Conservation (phyloP, 2,888 invertebrate species). For the Gnatocerus cornutus region DNA sequence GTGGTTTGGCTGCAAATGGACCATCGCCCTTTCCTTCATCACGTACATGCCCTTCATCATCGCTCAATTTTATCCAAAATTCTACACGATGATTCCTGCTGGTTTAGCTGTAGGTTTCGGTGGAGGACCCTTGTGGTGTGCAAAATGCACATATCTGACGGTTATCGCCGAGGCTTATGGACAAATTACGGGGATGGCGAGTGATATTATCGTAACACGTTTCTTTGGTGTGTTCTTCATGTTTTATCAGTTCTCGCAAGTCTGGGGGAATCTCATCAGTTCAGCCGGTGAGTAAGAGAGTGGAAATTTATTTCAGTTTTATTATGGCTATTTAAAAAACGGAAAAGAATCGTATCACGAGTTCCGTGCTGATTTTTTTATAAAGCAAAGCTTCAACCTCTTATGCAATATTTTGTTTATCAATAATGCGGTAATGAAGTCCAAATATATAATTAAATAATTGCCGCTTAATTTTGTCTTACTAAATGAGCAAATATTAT, state of each 20-base stretch:
- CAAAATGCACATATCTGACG: slow-evolving; percentile 95
- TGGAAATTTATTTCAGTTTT: not conserved
- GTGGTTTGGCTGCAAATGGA: slow-evolving; percentile 93
- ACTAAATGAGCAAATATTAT: too few relatives aligned
- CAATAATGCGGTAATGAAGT: too few relatives aligned
- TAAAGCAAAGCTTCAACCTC: too few relatives aligned
- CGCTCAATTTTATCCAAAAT: slow-evolving; percentile 91
- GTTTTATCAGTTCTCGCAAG: slow-evolving; percentile 96
- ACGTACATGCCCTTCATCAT: slow-evolving; percentile 94
- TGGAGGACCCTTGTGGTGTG: slow-evolving; percentile 96
- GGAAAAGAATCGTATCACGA: too few relatives aligned
- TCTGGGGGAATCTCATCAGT: slow-evolving; percentile 94
- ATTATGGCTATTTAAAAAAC: too few relatives aligned
- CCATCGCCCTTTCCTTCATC: slow-evolving; percentile 87
- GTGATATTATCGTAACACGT: slow-evolving; percentile 88
- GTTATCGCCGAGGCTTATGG: slow-evolving; percentile 88
- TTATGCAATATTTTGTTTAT: too few relatives aligned
- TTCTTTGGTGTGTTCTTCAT: slow-evolving; percentile 98
- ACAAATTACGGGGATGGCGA: slow-evolving; percentile 78
- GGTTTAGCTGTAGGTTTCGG: slow-evolving; percentile 90
- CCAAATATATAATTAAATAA: too few relatives aligned
- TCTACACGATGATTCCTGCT: slow-evolving; percentile 88
- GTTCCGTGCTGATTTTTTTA: too few relatives aligned
- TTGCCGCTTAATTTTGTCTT: too few relatives aligned
- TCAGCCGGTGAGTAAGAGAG: slow-evolving; percentile 78